Conservation (phyloP, 2,888 invertebrate genomes). For the Pseudococcus jackbeardsleyi region DNA sequence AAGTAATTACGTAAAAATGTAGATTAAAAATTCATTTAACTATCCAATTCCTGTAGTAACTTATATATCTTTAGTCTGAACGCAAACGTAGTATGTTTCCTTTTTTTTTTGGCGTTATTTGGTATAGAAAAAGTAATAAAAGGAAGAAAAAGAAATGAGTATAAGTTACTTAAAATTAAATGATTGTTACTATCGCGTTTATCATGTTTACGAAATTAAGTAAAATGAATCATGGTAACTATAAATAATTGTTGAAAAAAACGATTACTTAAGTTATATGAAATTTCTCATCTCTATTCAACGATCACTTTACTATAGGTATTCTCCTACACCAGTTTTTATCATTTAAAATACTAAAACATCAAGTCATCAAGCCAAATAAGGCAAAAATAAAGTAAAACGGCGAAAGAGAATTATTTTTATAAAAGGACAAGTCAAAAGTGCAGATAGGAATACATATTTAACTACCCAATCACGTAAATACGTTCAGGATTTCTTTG, state of each 20-base stretch:
- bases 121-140: not conserved
- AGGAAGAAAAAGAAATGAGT: conserved; percentile 24
- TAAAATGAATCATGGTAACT: conserved; percentile 52
- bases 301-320: conserved; percentile 13
- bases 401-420: not conserved
- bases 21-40: not conserved
- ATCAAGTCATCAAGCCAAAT: not conserved
- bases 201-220: conserved; percentile 50
- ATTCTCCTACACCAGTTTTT: not conserved
- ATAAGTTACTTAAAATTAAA: conserved; percentile 33
- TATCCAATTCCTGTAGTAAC: not conserved
- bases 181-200: conserved; percentile 53
- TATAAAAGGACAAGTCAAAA: not conserved
- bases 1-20: not conserved
- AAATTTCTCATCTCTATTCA: conserved; percentile 4
- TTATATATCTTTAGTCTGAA: not conserved
- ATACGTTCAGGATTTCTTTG: not conserved
- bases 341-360: not conserved
- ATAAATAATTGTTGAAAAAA: conserved; percentile 31
- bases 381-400: not conserved
- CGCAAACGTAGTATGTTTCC: not conserved
- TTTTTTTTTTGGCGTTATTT: not conserved
- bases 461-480: not conserved
- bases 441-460: not conserved
- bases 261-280: not conserved